Percentiles rank a stretch among this genome's conserved stretches.
Conservation (phyloP, 2,888 invertebrate species). For the Stegophylla sp. region DNA sequence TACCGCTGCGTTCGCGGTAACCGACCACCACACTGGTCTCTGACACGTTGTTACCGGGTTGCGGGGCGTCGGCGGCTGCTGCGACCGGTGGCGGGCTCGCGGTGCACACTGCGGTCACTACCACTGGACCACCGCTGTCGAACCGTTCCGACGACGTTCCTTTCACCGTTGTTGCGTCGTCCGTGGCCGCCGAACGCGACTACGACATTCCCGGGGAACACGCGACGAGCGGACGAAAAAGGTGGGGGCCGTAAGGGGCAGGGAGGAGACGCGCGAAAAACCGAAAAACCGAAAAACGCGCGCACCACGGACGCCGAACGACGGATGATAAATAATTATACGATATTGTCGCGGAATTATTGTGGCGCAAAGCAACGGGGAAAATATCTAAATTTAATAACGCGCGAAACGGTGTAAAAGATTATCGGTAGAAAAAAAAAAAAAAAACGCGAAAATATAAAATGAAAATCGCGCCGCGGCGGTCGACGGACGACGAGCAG, state of each 20-base stretch:
- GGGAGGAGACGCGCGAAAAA: not conserved
- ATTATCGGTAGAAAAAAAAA: too few species aligned
- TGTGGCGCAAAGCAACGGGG: too few species aligned
- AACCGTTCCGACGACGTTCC: slow-evolving; percentile 41
- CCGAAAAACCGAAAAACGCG: not conserved
- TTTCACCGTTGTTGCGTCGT: slow-evolving; percentile 14
- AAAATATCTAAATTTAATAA: too few species aligned
- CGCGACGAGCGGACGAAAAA: not conserved
- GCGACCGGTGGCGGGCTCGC: not conserved
- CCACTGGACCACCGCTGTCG: not conserved
- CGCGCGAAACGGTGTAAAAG: not conserved
- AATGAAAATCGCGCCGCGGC: not conserved
- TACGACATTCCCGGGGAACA: slow-evolving; percentile 4
- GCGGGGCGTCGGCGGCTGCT: not conserved
- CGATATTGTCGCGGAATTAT: too few species aligned
- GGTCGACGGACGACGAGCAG: too few species aligned
- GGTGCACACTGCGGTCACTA: not conserved
- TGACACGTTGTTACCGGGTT: too few species aligned
- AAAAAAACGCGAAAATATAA: too few species aligned
- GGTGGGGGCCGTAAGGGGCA: not conserved
- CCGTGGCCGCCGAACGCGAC: slow-evolving; percentile 41
- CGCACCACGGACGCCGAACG: too few species aligned
- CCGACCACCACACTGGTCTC: slow-evolving; percentile 8
- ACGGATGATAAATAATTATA: too few species aligned
- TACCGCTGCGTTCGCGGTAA: slow-evolving; percentile 33